Evolutionary conservation across 2,888 invertebrate genomes (phyloP).

Genomic region (Sesia bembeciformis): DNA sequence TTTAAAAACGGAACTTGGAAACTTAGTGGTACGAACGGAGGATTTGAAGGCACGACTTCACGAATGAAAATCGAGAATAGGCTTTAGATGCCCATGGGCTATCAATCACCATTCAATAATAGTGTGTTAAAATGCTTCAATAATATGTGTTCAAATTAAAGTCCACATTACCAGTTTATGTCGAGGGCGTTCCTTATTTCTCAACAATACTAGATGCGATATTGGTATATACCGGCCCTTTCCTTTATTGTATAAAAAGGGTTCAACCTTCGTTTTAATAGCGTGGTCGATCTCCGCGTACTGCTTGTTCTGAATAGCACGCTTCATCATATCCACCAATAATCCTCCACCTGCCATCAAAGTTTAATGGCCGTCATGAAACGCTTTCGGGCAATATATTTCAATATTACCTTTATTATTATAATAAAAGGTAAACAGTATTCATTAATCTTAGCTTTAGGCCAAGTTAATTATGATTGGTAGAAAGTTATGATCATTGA

Average conservation of each 20-base stretch:
- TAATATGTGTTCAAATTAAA: too few species aligned
- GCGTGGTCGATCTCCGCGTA: slow-evolving; percentile 94
- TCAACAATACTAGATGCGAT: slow-evolving; percentile 87
- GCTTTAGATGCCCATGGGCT: too few species aligned
- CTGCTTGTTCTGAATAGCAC: slow-evolving; percentile 91
- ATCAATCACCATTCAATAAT: too few species aligned
- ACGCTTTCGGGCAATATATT: background rate
- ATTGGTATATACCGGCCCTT: slow-evolving; percentile 93
- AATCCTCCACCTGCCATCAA: slow-evolving; percentile 84
- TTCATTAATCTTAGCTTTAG: too few species aligned
- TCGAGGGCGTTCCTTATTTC: slow-evolving; percentile 89
- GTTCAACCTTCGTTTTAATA: slow-evolving; percentile 92
- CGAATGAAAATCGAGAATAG: too few species aligned
- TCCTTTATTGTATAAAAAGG: slow-evolving; percentile 95
- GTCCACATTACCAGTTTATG: slow-evolving; percentile 78
- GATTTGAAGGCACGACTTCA: too few species aligned
- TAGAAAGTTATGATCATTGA: too few species aligned
- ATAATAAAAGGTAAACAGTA: background rate
- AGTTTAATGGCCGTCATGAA: background rate
- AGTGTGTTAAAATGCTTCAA: too few species aligned
- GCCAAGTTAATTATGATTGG: too few species aligned
- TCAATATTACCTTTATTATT: background rate
- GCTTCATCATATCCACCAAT: slow-evolving; percentile 94
- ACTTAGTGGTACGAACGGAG: too few species aligned
- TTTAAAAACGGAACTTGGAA: too few species aligned